These are phyloP conservation scores for Xanthorhoe spadicearia DNA, from an alignment of 2,888 invertebrate genomes.

Conservation along the genomic window DNA sequence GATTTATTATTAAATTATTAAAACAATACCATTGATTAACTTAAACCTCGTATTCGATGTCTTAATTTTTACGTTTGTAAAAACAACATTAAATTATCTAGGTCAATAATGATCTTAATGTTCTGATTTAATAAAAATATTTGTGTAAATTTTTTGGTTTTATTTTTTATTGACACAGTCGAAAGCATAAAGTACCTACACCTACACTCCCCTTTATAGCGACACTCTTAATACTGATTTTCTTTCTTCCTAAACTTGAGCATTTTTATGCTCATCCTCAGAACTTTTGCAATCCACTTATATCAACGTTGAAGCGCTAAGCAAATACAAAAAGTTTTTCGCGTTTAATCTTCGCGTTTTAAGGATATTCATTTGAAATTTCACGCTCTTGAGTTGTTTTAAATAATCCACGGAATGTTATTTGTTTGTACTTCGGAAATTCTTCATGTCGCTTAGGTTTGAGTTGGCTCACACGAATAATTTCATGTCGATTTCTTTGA, in stretches of 20 bases:
- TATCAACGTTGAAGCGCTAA: conserved; percentile 82
- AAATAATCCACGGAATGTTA: conserved; percentile 74
- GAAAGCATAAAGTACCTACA: conserved; percentile 48
- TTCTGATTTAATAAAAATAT: too few species aligned
- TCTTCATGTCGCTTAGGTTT: conserved; percentile 30
- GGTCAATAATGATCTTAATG: too few species aligned
- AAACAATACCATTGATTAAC: too few species aligned
- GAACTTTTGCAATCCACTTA: conserved; percentile 85
- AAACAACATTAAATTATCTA: too few species aligned
- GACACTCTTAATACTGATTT: conserved; percentile 77
- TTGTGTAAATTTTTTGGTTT: too few species aligned
- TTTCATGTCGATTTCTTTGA: conserved; percentile 11
- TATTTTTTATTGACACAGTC: neutral
- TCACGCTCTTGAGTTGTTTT: conserved; percentile 69
- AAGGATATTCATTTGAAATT: conserved; percentile 81
- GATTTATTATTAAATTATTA: too few species aligned
- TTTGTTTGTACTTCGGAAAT: conserved; percentile 45
- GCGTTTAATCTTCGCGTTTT: conserved; percentile 81
- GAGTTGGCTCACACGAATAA: conserved; percentile 31
- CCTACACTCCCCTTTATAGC: conserved; percentile 70
- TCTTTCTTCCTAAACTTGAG: conserved; percentile 68
- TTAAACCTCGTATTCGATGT: too few species aligned
- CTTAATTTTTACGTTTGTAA: too few species aligned
- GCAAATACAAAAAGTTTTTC: conserved; percentile 83
- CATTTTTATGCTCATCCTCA: conserved; percentile 82